Evolutionary conservation across 2,113 vertebrate species (phyloP).

Genomic region (Eptesicus fuscus): DNA sequence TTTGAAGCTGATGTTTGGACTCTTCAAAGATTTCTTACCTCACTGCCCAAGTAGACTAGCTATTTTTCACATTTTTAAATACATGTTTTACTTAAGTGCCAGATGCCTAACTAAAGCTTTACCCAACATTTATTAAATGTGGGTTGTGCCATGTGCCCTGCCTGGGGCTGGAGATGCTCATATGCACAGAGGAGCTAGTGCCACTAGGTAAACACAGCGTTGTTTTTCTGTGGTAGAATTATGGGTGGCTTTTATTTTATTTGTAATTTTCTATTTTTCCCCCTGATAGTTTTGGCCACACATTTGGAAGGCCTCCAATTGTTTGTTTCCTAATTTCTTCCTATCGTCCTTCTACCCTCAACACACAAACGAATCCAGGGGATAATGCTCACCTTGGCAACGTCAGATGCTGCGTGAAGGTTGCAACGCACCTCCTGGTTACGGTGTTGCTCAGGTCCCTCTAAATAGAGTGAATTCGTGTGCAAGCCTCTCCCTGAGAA

Average conservation of each 20-base stretch:
- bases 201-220: no score
- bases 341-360: no score
- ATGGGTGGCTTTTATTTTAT: background rate
- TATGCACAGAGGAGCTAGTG: rapidly evolving
- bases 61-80: background rate
- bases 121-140: background rate
- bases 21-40: background rate
- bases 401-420: background rate
- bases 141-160: background rate
- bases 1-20: background rate
- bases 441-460: background rate
- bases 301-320: background rate
- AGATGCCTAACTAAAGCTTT: background rate
- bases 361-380: background rate
- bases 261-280: background rate
- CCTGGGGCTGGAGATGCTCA: background rate
- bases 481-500: background rate
- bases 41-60: background rate
- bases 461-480: background rate
- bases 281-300: no score
- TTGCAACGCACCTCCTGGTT: rapidly evolving
- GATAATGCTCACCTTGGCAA: background rate
- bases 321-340: background rate
- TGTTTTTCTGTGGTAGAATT: background rate
- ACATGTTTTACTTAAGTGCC: background rate